These are phyloP conservation scores for Numenius arquata DNA, from an alignment of 2,113 vertebrate species.

Conservation along the genomic window DNA sequence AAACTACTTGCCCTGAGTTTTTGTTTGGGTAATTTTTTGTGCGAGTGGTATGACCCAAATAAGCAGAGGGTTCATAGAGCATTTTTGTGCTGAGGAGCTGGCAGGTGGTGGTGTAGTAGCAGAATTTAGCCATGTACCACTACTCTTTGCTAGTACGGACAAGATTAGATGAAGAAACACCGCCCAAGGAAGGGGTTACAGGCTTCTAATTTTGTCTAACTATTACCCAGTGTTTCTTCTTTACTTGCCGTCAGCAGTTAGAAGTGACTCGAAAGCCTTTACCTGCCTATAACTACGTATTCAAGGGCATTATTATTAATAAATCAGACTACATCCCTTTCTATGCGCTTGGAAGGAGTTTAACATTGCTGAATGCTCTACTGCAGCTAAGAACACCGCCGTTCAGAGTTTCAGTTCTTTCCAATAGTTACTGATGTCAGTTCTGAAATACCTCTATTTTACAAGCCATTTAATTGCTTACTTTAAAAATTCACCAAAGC, in stretches of 20 bases:
- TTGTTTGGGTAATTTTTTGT: not conserved
- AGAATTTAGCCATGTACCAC: not conserved
- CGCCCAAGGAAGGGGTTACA: not conserved
- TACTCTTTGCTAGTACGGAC: not conserved
- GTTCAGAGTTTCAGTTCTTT: not conserved
- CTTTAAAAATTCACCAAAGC: slow-evolving; percentile 39
- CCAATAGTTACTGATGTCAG: not conserved
- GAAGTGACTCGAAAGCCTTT: not conserved
- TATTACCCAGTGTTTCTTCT: not conserved
- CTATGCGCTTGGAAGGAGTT: not conserved
- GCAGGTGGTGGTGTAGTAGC: not conserved
- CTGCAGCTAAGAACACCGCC: not conserved
- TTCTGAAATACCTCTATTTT: slow-evolving; percentile 40
- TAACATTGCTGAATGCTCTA: not conserved
- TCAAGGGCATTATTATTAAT: not conserved
- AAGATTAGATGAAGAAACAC: not conserved
- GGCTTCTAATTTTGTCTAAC: not conserved
- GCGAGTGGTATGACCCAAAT: not conserved
- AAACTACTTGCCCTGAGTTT: not conserved
- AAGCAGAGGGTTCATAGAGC: not conserved
- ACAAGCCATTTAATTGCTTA: slow-evolving; percentile 49
- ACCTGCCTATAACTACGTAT: not conserved
- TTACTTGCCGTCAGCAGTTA: not conserved
- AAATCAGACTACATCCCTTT: not conserved
- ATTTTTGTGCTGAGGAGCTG: not conserved